A percentile compares a stretch with the other conserved stretches of the same genome.
These are phyloP conservation scores for Eudemis profundana DNA, from an alignment of 2,888 invertebrate species.

Conservation along the genomic window DNA sequence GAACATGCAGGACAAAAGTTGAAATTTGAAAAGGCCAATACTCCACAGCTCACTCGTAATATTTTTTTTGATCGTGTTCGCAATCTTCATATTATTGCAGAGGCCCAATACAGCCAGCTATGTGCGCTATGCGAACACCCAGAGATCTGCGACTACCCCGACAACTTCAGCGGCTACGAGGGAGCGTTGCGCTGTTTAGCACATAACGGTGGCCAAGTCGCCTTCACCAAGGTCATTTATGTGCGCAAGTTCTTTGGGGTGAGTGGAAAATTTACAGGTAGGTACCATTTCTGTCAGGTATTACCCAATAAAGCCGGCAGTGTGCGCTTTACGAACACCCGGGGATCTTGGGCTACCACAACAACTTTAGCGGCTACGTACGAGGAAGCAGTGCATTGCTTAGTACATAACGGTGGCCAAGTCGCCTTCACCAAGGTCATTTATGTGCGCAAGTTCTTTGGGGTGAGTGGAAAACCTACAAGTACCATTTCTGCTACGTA, in stretches of 20 bases:
- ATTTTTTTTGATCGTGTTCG: too few species aligned
- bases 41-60: too few species aligned
- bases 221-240: slow-evolving; percentile 93
- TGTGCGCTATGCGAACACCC: slow-evolving; percentile 92
- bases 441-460: slow-evolving; percentile 91
- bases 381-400: slow-evolving; percentile 93
- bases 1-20: too few species aligned
- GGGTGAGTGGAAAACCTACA: slow-evolving; percentile 76
- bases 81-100: too few species aligned
- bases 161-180: slow-evolving; percentile 93
- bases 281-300: too few species aligned
- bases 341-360: slow-evolving; percentile 91
- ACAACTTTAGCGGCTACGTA: slow-evolving; percentile 91
- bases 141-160: slow-evolving; percentile 91
- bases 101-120: slow-evolving; percentile 90
- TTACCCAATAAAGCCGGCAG: slow-evolving; percentile 89
- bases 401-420: slow-evolving; percentile 92
- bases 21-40: too few species aligned
- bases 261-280: slow-evolving; percentile 62
- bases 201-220: slow-evolving; percentile 93
- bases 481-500: too few species aligned
- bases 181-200: slow-evolving; percentile 93
- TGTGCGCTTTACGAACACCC: slow-evolving; percentile 92
- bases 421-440: slow-evolving; percentile 95
- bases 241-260: slow-evolving; percentile 92